Conservation (phyloP, 2,113 vertebrate genomes). For the Cavia aperea region DNA sequence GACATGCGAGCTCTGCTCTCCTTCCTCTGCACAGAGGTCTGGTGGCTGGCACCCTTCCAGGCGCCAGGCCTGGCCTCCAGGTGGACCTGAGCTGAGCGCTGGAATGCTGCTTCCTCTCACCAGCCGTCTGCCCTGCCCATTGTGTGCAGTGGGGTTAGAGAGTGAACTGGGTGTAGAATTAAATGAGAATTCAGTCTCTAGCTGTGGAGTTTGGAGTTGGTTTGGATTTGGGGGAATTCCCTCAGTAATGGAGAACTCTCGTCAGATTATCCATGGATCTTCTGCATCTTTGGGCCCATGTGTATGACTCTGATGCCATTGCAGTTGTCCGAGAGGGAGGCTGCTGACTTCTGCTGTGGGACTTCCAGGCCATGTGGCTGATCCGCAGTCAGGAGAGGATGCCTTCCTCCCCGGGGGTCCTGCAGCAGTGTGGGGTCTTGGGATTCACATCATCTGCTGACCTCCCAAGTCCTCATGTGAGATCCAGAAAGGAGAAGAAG, state of each 20-base stretch:
- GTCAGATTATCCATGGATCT: neutral
- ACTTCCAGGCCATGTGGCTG: neutral
- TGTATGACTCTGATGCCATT: neutral
- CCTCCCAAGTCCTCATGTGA: neutral
- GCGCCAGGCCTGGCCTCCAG: neutral
- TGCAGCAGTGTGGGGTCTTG: neutral
- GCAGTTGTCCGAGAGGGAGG: neutral
- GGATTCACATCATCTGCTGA: neutral
- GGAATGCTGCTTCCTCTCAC: neutral
- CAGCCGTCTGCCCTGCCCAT: neutral
- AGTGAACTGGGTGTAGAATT: conserved; percentile 2
- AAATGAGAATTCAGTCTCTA: neutral
- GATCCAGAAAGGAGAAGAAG: neutral
- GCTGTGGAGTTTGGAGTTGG: neutral
- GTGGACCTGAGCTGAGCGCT: neutral
- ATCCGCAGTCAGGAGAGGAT: neutral
- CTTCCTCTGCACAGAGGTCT: neutral
- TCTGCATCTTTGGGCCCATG: neutral
- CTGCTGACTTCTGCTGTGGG: neutral
- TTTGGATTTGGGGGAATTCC: neutral
- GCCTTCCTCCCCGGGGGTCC: neutral
- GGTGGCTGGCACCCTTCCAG: neutral
- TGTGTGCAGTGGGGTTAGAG: neutral
- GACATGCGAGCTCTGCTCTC: neutral
- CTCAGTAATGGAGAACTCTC: conserved; percentile 1